These are phyloP conservation scores for Calcarius lapponicus DNA, from an alignment of 2,797 vertebrate genomes.

Conservation along the genomic window DNA sequence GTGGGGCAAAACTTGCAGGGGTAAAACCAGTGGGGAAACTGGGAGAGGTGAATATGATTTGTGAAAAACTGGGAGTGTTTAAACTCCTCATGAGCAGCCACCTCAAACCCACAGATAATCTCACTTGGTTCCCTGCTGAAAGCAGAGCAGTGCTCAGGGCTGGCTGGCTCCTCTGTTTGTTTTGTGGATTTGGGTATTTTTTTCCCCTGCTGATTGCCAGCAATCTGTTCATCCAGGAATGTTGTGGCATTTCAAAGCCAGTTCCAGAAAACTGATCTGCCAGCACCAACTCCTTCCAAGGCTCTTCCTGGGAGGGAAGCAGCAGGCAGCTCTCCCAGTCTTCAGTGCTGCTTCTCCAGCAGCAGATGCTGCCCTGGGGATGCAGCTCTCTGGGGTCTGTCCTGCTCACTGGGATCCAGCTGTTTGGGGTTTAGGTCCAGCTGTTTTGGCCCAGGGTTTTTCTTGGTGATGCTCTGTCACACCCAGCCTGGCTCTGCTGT, in stretches of 20 bases:
- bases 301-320: not conserved
- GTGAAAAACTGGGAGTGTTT: not conserved
- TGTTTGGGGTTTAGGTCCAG: no score
- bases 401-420: no score
- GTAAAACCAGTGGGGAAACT: not conserved
- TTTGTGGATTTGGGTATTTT: not conserved
- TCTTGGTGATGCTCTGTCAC: not conserved
- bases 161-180: not conserved
- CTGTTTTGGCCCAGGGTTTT: not conserved
- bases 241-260: not conserved
- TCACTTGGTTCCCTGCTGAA: not conserved
- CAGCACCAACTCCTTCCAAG: not conserved
- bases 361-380: not conserved
- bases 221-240: not conserved
- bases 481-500: not conserved
- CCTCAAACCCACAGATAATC: not conserved
- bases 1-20: not conserved
- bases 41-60: fast-evolving
- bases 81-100: not conserved
- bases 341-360: not conserved
- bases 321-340: not conserved
- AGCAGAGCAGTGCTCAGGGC: not conserved
- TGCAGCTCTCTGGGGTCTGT: no score
- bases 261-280: not conserved
- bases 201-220: not conserved